Percentiles rank a stretch among this genome's conserved stretches.
Conservation (phyloP, 1,140 invertebrate species). For the Drosophila elegans region DNA sequence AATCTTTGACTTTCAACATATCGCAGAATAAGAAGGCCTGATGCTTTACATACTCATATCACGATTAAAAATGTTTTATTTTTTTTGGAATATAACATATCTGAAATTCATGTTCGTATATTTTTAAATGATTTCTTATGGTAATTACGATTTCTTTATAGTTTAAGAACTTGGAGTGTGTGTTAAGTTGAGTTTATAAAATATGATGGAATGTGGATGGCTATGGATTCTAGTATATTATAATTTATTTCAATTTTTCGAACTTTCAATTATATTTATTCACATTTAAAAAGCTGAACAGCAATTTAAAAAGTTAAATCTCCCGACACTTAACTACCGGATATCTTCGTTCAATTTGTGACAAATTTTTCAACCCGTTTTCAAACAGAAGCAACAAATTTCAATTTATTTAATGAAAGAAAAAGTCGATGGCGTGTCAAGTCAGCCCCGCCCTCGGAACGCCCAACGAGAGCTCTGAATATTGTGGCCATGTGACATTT, state of each 20-base stretch:
- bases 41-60: background rate
- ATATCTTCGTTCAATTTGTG: conserved; percentile 10
- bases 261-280: background rate
- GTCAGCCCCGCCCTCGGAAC: conserved; percentile 9
- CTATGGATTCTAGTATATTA: too few species aligned
- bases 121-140: background rate
- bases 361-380: conserved; percentile 20
- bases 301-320: conserved; percentile 7
- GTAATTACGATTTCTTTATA: too few species aligned
- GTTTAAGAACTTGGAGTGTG: too few species aligned
- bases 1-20: background rate
- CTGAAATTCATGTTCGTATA: conserved; percentile 2
- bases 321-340: conserved; percentile 10
- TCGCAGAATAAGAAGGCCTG: background rate
- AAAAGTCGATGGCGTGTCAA: conserved; percentile 27
- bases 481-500: conserved; percentile 44
- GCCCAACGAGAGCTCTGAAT: conserved; percentile 2
- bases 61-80: background rate
- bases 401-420: conserved; percentile 68
- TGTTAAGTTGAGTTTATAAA: too few species aligned
- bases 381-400: conserved; percentile 33
- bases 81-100: conserved; percentile 1
- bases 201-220: too few species aligned
- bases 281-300: background rate
- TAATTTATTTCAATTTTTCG: too few species aligned